A percentile compares a stretch with the other conserved stretches of the same genome.
Conservation (phyloP, 2,888 invertebrate genomes). For the Dascillus cervinus region DNA sequence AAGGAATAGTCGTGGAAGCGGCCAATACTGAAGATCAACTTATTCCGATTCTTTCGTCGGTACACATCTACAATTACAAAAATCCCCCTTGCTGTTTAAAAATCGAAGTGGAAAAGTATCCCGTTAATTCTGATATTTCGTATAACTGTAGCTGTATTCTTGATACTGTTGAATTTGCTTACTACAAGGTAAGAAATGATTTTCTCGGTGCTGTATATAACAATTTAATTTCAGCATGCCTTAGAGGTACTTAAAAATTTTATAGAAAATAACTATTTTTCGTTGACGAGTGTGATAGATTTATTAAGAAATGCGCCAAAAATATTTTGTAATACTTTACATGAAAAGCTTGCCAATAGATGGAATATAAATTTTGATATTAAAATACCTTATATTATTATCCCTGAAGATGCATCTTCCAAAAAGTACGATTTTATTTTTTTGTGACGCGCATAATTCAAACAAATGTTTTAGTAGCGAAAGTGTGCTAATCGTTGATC, state of each 20-base stretch:
- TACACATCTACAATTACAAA: conserved; percentile 49
- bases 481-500: conserved; percentile 62
- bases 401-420: too few species aligned
- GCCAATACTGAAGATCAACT: conserved; percentile 64
- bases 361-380: conserved; percentile 61
- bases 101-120: conserved; percentile 66
- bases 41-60: conserved; percentile 59
- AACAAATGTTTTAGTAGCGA: conserved; percentile 48
- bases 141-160: conserved; percentile 59
- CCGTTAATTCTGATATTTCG: conserved; percentile 56
- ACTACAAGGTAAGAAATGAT: conserved; percentile 57
- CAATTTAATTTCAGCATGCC: conserved; percentile 52
- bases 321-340: conserved; percentile 18
- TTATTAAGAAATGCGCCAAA: conserved; percentile 17
- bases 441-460: background rate
- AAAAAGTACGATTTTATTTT: conserved; percentile 19
- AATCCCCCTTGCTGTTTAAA: conserved; percentile 64
- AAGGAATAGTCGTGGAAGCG: conserved; percentile 70
- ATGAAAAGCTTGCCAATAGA: conserved; percentile 28
- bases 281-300: conserved; percentile 5
- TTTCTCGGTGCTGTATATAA: conserved; percentile 1
- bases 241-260: conserved; percentile 64
- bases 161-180: conserved; percentile 68
- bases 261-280: conserved; percentile 40
- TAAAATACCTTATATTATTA: conserved; percentile 65